Evolutionary conservation across 1,140 invertebrate genomes (phyloP), one percentile per base, ranked within the genome.

Genomic region (Drosophila bipectinata): DNA sequence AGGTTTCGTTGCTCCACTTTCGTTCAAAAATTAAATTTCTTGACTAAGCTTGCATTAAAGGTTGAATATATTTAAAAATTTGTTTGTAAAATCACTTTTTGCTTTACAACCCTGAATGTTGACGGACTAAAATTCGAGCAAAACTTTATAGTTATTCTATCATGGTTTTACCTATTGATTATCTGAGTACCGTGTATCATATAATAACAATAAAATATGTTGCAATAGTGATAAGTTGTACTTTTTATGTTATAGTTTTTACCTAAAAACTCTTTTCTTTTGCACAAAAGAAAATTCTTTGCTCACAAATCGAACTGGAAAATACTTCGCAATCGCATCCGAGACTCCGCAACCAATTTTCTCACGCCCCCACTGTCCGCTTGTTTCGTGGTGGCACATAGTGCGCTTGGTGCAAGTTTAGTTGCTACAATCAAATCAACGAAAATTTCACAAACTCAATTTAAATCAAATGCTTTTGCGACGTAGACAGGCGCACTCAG

Each of bases 351-450:
- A 30, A 21, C 15, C 15, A 18, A n/a, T 55, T n/a, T 7, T 57
- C 15, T 39, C 32, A 54, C 49, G 48, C 12, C 14, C 28, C 53
- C 37, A 52, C n/a, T 51, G 48, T 26, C 52, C n/a, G 26, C 41
- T 49, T 56, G 21, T 39, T 60, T 54, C 63, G 47, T 58, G 58
- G 24, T 59, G 55, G 44, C 32, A 30, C 48, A 56, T 77, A 73
- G 80, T 77, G 59, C 32, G 81, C 55, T 84, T 47, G 82, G 63
- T 87, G 82, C 82, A 85, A 85, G 81, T 85, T 85, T 85, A 85
- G 81, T 87, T 87, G 83, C 83, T 88, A 88, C 83, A 87, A 87
- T 87, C 83, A 87, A 87, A 88, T 87, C 83, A 87, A 87, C 76
- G 83, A 89, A 87, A 88, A 79, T 88, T 81, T 83, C 84, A 41